Percentiles rank a stretch among this genome's conserved stretches.
Conservation (phyloP, 2,888 invertebrate genomes). For the Halictus quadricinctus region DNA sequence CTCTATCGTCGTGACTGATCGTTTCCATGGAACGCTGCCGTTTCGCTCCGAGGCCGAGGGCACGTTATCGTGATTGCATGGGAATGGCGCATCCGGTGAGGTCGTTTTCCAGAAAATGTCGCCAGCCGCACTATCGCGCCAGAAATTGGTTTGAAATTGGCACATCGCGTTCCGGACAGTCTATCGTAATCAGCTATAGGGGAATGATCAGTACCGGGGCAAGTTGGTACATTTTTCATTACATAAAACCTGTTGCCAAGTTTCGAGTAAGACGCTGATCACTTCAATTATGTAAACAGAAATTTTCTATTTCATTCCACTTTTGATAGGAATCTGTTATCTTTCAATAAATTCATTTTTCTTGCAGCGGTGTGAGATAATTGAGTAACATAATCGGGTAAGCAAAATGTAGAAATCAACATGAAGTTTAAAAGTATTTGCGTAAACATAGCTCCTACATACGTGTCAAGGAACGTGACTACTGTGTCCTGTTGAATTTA, state of each 20-base stretch:
- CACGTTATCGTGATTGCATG: conserved; percentile 16
- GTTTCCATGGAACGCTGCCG: conserved; percentile 6
- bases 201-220: too few relatives aligned
- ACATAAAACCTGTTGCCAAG: too few relatives aligned
- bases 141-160: background rate
- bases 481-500: background rate
- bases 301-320: too few relatives aligned
- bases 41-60: background rate
- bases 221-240: background rate
- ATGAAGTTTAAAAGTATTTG: background rate
- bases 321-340: too few relatives aligned
- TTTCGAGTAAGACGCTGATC: too few relatives aligned
- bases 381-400: too few relatives aligned
- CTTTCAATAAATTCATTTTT: too few relatives aligned
- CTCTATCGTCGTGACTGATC: conserved; percentile 38
- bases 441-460: background rate
- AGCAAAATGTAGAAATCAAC: background rate
- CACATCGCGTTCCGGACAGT: background rate
- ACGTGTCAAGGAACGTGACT: background rate
- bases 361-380: too few relatives aligned
- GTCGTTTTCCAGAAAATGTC: conserved; percentile 16
- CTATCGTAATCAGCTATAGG: background rate
- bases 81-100: conserved; percentile 3
- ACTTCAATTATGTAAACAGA: too few relatives aligned
- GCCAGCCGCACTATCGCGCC: background rate